Evolutionary conservation across 2,797 vertebrate species (phyloP), one percentile per base, ranked within the genome.

Genomic region (Atherinosoma microstoma): DNA sequence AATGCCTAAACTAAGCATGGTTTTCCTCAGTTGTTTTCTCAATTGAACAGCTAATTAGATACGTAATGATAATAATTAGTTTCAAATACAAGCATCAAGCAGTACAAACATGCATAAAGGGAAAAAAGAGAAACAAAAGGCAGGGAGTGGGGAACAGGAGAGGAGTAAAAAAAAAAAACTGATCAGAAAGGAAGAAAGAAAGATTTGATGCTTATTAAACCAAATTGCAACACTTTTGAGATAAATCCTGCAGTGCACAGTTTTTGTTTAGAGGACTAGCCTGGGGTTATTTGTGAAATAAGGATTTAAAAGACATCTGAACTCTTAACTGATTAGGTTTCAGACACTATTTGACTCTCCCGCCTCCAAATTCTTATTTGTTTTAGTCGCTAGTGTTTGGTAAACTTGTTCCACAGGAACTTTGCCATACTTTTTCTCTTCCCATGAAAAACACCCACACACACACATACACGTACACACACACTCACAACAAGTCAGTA

Each of bases 271-370:
- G 90, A 92, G 84, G 92, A 93, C 88, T 92, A 93, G 93, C 94
- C 95, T 92, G 92, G 84, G 93, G 94, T 96, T 94, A 94, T 94
- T 94, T 94, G 93, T 91, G 0, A 95, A 85, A 96, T 93, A 94
- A 93, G 93, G 91, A 96, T 95, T 95, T 95, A 94, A 94, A 95
- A 94, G 92, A 95, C 93, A 96, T 91, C 92, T 83, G 88, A 95
- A 95, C 93, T 94, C 93, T 54, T 91, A 67, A 90, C 90, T 94
- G 93, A 94, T 96, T 93, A 91, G 85, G 80, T 91, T 84, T 94
- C 81, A 94, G 64, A 77, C 61, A 72, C 86, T 82, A 87, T 89
- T 89, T 87, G 82, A 38, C 82, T 77, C 54, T 24, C 70, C 64
- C 68, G 63, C 78, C 73, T 74, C 60, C 27, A 80, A 83, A 85